Conservation (phyloP, 2,113 vertebrate genomes). For the Notiomystis cincta region DNA sequence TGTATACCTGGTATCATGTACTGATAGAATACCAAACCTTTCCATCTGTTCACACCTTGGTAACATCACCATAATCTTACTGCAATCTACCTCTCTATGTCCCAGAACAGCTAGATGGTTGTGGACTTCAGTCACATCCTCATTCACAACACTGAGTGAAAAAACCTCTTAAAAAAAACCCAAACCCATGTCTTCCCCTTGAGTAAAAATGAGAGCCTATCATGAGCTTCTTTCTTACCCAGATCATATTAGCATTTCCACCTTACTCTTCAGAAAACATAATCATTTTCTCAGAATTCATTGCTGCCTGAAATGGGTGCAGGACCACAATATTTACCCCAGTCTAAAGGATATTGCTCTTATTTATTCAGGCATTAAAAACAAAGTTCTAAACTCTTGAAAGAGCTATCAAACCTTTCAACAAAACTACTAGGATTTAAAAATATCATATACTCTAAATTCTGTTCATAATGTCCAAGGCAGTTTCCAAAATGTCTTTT, state of each 20-base stretch:
- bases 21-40: background rate
- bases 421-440: background rate
- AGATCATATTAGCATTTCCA: background rate
- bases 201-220: background rate
- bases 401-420: background rate
- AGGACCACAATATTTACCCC: background rate
- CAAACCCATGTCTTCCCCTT: accelerated
- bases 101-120: background rate
- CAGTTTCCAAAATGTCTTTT: background rate
- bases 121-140: background rate
- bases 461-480: background rate
- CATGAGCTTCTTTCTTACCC: background rate
- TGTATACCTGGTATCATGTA: background rate
- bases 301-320: background rate
- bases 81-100: background rate
- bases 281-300: background rate
- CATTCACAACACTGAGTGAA: background rate
- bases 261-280: background rate
- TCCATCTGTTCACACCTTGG: background rate
- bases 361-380: background rate
- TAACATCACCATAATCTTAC: background rate
- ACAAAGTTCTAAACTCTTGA: background rate
- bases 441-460: background rate
- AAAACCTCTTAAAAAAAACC: accelerated
- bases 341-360: background rate